phyloP scores from a whole-genome alignment of 2,888 invertebrate genomes.

The Mantis religiosa region DNA sequence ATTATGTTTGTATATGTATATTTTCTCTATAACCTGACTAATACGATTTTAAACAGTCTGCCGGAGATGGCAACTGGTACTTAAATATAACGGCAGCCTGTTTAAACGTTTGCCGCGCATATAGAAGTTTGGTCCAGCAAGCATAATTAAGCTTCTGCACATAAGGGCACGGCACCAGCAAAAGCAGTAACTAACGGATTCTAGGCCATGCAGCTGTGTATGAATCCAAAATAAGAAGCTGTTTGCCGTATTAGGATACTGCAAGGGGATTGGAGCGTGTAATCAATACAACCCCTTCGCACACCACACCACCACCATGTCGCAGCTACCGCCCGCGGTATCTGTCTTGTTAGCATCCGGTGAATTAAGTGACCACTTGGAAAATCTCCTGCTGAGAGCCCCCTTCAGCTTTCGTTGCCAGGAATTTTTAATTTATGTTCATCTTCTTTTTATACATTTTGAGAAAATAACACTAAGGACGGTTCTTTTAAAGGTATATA shows the following conservation, averaged over 20 bases:
- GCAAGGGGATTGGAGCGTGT: not conserved
- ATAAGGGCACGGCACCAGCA: too few species aligned
- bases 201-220: too few species aligned
- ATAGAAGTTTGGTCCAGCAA: too few species aligned
- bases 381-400: not conserved
- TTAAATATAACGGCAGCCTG: too few species aligned
- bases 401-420: not conserved
- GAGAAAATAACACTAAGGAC: not conserved
- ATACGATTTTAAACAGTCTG: too few species aligned
- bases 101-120: too few species aligned
- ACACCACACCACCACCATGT: not conserved
- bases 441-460: not conserved
- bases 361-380: not conserved
- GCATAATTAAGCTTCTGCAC: too few species aligned
- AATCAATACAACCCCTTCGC: not conserved
- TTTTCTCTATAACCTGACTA: too few species aligned
- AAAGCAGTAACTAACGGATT: too few species aligned
- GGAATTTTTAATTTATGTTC: not conserved
- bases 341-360: not conserved
- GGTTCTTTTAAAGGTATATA: not conserved
- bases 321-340: not conserved
- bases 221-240: not conserved
- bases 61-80: too few species aligned
- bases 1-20: too few species aligned
- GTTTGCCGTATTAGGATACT: not conserved